Evolutionary conservation across 2,113 vertebrate species (phyloP), one percentile per base, ranked within the genome.

Genomic region (Brevimyrus niger): DNA sequence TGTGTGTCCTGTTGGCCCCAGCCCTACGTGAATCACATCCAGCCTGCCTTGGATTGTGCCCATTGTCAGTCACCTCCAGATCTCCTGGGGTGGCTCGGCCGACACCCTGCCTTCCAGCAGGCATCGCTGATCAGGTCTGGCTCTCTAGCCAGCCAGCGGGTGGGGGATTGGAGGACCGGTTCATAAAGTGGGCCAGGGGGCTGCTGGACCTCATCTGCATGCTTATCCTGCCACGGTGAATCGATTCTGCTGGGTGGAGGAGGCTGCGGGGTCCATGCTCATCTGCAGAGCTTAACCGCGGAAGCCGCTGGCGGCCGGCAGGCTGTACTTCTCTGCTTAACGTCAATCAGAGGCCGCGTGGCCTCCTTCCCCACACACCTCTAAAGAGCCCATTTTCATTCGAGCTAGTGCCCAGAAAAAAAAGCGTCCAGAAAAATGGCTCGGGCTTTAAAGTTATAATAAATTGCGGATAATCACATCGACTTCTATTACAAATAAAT

Each of bases 391-490:
- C 89, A 80, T 82, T 92, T 89, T 93, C 92, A 93, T 90, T 92
- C 91, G 88, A 42, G 35, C 92, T 76, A 89, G 91, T 82, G 91
- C 92, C 85, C 90, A 89, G 89, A 92, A 91, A 31, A 46, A 47
- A 47, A 91, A 27, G 19, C 84, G 90, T 51, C 93, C 89, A 90
- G 89, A 92, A 93, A 94, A 93, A 93, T 69, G 88, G 73, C 90
- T 65, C 91, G 90, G 93, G 92, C 93, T 92, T 73, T 94, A 94
- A 95, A 92, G 94, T 92, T 89, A 87, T 92, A 94, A 95, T 89
- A 92, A 93, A 95, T 93, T 90, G 94, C 92, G 10, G 87, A 88
- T 87, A 89, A 89, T 88, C 89, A 89, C 92, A 93, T 92, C 92
- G 93, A 92, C 89, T 91, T 89, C 83, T 89, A 55, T 89, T 46